Evolutionary conservation across 2,888 invertebrate genomes (phyloP), one percentile per base, ranked within the genome.

Genomic region (Stenodema calcarata): DNA sequence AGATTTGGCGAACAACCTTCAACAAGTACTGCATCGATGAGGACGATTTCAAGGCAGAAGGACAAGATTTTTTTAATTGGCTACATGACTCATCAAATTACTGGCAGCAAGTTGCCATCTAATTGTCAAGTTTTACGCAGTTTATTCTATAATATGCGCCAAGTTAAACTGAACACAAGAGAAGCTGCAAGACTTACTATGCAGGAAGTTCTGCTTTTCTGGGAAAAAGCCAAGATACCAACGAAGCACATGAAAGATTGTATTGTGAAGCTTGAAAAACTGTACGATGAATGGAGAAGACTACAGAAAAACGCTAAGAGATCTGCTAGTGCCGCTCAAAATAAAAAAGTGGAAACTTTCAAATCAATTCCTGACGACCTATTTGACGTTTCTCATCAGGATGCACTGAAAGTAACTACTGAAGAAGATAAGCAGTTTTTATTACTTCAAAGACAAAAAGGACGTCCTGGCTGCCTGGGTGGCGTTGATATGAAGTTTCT

Each of bases 151-250:
- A 81, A 81, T 54, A 50, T 6, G 27, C 23, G 81, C 30, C 50
- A 50, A 30, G 28, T 54, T 14, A 81, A 81, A 14, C 30, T 28
- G 9, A 41, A 54, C 27, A 23, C 50, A 9, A n/a, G 12, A 18
- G 23, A 47, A 14, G 30, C 16, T 16, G 80, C 80, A 18, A 47
- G 12, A 18, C 50, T 80, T 16, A 30, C 54, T 18, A 54, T 54
- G 12, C 47, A 81, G 54, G 81, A 81, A 35, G 62, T 81, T 50
- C 30, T 47, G 2, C 16, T 81, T 27, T 81, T 81, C 50, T 81
- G 81, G 81, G 54, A 54, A 62, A 81, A 81, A 81, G 81, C 81
- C n/a, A 28, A 30, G 12, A 54, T 81, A n/a, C 81, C 11, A 30
- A 62, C 62, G 14, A 50, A 54, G 9, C 28, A 28, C 14, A 11